These are phyloP conservation scores for Phymanthus crucifer DNA, from an alignment of 92 coral and sea anemone genomes.

Conservation along the genomic window DNA sequence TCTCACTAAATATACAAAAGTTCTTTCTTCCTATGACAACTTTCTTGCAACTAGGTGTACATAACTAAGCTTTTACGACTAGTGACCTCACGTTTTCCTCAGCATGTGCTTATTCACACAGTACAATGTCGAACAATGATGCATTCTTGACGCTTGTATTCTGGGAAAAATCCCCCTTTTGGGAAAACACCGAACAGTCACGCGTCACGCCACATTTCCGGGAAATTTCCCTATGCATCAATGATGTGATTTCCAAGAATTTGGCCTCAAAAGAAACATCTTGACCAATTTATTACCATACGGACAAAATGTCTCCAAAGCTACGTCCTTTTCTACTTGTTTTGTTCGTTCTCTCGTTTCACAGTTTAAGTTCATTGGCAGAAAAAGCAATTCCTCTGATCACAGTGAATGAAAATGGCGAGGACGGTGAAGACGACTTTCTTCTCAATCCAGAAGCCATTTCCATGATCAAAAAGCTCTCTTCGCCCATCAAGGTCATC, in stretches of 20 bases:
- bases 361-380: too few species aligned
- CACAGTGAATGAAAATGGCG: background rate
- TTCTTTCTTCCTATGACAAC: too few species aligned
- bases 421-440: background rate
- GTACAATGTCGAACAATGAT: too few species aligned
- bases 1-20: too few species aligned
- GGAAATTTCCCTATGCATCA: background rate
- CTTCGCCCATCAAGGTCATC: conserved; percentile 32
- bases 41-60: too few species aligned
- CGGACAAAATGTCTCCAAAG: background rate
- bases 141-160: too few species aligned
- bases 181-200: too few species aligned
- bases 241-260: background rate
- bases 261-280: background rate
- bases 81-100: too few species aligned
- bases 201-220: background rate
- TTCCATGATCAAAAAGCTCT: conserved; percentile 15
- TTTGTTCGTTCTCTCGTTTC: too few species aligned
- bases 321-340: background rate
- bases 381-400: background rate
- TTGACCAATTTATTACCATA: background rate
- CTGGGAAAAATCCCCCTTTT: too few species aligned
- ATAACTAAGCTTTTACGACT: too few species aligned
- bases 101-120: too few species aligned
- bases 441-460: conserved; percentile 28